Evolutionary conservation across 2,113 vertebrate genomes (phyloP).

Genomic region (Proteles cristata): DNA sequence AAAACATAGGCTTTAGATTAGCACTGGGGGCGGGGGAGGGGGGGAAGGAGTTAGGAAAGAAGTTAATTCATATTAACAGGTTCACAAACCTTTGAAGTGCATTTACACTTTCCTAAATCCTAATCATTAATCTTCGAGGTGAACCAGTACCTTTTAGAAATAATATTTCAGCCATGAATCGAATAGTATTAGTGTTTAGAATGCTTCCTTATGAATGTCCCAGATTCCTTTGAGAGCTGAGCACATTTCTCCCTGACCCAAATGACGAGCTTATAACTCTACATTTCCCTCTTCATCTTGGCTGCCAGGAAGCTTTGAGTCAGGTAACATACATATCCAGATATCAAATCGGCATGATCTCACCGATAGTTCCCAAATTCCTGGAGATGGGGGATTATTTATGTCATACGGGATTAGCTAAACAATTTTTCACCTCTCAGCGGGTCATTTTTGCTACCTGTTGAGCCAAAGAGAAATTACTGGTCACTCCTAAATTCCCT

Average conservation of each 20-base stretch:
- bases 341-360: not conserved
- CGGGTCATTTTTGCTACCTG: constrained; percentile 4
- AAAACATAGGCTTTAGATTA: constrained; percentile 66
- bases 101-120: constrained; percentile 54
- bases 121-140: constrained; percentile 48
- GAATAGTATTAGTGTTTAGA: constrained; percentile 1
- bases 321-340: not conserved
- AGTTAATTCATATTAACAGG: constrained; percentile 70
- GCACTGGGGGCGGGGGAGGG: not conserved
- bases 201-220: not conserved
- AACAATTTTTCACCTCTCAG: constrained; percentile 11
- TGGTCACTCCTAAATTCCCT: not conserved
- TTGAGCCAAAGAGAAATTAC: constrained; percentile 47
- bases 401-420: not conserved
- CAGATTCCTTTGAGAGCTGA: constrained; percentile 14
- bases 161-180: constrained; percentile 5
- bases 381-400: not conserved
- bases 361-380: not conserved
- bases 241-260: not conserved
- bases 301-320: constrained; percentile 52
- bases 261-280: not conserved
- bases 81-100: constrained; percentile 37
- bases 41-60: constrained; percentile 6
- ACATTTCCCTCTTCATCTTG: constrained; percentile 56
- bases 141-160: constrained; percentile 49